Base-by-base conservation (phyloP, 2,888 invertebrate genomes). In the Pseudococcus longispinus region DNA sequence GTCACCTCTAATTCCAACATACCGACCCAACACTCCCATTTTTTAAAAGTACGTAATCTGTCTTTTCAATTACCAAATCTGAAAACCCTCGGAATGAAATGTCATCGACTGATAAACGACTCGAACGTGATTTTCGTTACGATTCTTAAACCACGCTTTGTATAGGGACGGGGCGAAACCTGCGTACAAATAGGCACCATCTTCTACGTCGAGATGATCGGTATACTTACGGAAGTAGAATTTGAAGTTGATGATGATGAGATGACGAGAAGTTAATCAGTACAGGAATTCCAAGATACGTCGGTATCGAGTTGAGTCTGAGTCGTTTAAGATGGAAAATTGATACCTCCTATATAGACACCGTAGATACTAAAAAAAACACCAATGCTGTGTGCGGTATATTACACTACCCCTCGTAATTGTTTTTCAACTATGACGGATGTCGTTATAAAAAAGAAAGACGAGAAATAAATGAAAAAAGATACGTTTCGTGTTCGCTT, bases 41-140 rank as follows among this genome's bases (percentile, higher is more conserved):
- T 60, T 60, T 60, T 23, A 23, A 9, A 55, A 23, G 60, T 60
- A 60, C 60, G 23, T 60, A 60, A 60, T 60, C 60, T 23, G 60
- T 60, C 60, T 60, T 60, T 60, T 60, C 60, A 60, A 60, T 60
- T 60, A 60, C 60, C 60, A 60, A 60, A 60, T 60, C 60, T 60
- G 8, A 23, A 20, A 60, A 23, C 60, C 55, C 23, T 20, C 15
- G 29, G 70, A 70, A 70, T 70, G 70, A 70, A 70, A 32, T 60
- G 60, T 60, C 70, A 70, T 70, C 70, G 26, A 70, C 70, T 70
- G 70, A 70, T 70, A 70, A 70, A 70, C 70, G 70, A 70, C 29
- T 29, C 29, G 70, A 70, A 70, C 70, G 70, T 70, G 70, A 70
- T 70, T 70, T 70, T 70, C 29, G 29, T 70, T 29, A 60, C 60